Base-by-base conservation (phyloP, 2,888 invertebrate genomes). In the Theretra japonica region DNA sequence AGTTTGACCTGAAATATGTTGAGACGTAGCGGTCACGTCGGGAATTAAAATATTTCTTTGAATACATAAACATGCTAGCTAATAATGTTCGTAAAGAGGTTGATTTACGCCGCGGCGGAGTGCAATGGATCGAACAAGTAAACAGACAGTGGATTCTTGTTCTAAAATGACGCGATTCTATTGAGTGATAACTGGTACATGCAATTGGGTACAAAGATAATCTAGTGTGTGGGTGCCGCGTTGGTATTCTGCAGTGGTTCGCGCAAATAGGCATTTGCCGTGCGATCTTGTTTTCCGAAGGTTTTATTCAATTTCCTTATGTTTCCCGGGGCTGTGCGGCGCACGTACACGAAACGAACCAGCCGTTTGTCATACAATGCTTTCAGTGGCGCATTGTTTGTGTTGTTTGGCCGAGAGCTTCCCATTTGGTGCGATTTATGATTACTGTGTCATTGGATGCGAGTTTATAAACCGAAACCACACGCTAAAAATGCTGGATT, bases 101-200 rank as follows among this genome's bases (percentile, higher is more conserved):
- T 59, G 53, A 60, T 69, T 69, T 69, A 72, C 21, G 53, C 59
- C 4, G 57, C 58, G 59, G 58, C 11, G n/a, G 71, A 59, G 62
- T 71, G 71, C 58, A 58, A 50, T 59, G 25, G 48, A 71, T 71
- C 68, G 17, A 19, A 56, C n/a, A 48, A 33, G 68, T 71, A 71
- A 71, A 71, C 59, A 71, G 69, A 60, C 70, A 58, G 72, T 62
- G 33, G 56, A 50, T 60, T 68, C 60, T 41, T 41, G 53, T 41
- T 71, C 68, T 75, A 70, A 71, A 72, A 75, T 79, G 75, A 78
- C 76, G 76, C 75, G 77, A 69, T 77, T 75, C 74, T 53, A 75
- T 75, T 53, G 69, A 69, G 69, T 21, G 30, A 56, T 65, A 53
- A n/a, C n/a, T 41, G 41, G 41, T 11, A 56, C 2, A 56, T 33